These are phyloP conservation scores for Prinia subflava DNA, from an alignment of 2,113 vertebrate genomes.

Conservation along the genomic window DNA sequence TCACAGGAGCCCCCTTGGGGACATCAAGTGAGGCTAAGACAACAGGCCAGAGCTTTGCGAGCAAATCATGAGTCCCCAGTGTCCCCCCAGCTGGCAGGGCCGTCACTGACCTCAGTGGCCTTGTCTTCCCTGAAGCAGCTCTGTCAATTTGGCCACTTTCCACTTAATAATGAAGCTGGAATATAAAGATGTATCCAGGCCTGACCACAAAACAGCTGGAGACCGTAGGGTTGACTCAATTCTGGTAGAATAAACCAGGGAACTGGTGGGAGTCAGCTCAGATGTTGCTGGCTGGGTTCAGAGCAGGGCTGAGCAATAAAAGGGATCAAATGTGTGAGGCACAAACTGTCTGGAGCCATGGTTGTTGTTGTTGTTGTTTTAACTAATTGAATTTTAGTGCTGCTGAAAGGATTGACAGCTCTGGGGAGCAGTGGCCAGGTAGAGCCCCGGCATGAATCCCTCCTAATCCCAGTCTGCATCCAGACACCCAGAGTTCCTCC, in stretches of 20 bases:
- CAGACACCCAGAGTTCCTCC: not conserved
- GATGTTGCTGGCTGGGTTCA: conserved; percentile 32
- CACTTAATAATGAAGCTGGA: conserved; percentile 63
- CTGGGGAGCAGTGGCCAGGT: conserved; percentile 33
- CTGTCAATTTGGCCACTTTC: conserved; percentile 58
- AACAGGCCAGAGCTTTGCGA: conserved; percentile 42
- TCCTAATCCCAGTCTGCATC: conserved; percentile 2
- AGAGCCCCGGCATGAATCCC: not conserved
- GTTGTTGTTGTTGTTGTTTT: conserved; percentile 57
- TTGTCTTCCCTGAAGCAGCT: conserved; percentile 53
- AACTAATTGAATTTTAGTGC: conserved; percentile 59
- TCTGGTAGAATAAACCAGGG: conserved; percentile 42
- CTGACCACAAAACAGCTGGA: conserved; percentile 62
- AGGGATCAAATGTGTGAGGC: conserved; percentile 42
- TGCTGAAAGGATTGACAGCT: conserved; percentile 51
- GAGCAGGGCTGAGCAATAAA: conserved; percentile 48
- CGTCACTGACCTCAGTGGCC: conserved; percentile 46
- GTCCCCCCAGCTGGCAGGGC: conserved; percentile 59
- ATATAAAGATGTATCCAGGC: conserved; percentile 57
- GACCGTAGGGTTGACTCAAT: conserved; percentile 37
- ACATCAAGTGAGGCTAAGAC: conserved; percentile 54
- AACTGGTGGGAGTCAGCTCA: conserved; percentile 46
- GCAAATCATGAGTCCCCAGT: conserved; percentile 35
- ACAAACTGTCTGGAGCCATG: conserved; percentile 40
- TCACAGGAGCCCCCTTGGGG: conserved; percentile 45